Evolutionary conservation across 2,888 invertebrate species (phyloP).

Genomic region (Aphidius colemani): DNA sequence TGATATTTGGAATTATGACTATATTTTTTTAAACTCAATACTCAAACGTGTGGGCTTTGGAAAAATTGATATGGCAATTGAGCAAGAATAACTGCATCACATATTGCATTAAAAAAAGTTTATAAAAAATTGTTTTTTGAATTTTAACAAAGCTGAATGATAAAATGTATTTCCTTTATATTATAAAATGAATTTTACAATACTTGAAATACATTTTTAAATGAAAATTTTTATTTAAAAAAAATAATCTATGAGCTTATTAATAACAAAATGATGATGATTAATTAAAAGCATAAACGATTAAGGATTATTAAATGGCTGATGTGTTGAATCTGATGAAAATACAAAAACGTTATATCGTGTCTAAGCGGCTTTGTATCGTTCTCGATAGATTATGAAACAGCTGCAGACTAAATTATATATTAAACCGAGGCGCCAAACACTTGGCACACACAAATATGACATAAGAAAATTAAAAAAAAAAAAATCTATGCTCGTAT

Average conservation of each 20-base stretch:
- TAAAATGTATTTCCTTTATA: too few species aligned
- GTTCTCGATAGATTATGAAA: conserved; percentile 27
- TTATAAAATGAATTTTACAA: too few species aligned
- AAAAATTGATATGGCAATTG: background rate
- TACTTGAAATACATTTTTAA: too few species aligned
- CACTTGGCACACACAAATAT: conserved; percentile 13
- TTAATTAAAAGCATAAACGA: conserved; percentile 2
- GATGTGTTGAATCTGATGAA: conserved; percentile 18
- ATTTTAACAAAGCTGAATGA: too few species aligned
- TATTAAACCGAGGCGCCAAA: conserved; percentile 13
- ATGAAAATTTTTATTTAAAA: too few species aligned
- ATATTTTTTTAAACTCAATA: conserved; percentile 3
- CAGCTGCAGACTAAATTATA: conserved; percentile 19
- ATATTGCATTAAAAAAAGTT: too few species aligned
- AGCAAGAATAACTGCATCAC: too few species aligned
- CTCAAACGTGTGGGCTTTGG: background rate
- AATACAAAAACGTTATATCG: conserved; percentile 29
- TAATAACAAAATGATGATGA: background rate
- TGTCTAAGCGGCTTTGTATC: conserved; percentile 29
- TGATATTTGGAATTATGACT: too few species aligned
- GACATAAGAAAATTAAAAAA: conserved; percentile 10
- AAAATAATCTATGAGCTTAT: background rate
- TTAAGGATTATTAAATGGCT: conserved; percentile 3
- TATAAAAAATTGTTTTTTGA: too few species aligned
- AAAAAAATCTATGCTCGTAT: conserved; percentile 19